Base-by-base conservation (phyloP, 1,140 invertebrate genomes). In the Asobara japonica region DNA sequence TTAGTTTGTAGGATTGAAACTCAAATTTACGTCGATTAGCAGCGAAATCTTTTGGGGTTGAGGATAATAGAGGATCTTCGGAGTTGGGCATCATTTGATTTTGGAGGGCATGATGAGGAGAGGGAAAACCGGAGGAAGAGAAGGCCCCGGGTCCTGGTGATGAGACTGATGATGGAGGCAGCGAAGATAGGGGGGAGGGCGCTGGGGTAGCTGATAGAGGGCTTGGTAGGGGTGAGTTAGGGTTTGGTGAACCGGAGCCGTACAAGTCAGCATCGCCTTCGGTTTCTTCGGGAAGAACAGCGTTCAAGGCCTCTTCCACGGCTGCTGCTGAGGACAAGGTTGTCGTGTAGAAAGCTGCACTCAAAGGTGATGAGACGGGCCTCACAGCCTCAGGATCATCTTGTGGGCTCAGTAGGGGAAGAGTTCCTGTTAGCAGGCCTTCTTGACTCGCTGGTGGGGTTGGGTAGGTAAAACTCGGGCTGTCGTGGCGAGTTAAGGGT, bases 71-170 rank as follows among this genome's bases (percentile, higher is more conserved):
- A 0, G 94, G 94, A 82, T 95, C 94, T 76, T 95, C 94, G 0
- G 94, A 95, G 80, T 95, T 95, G 6, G 94, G 90, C 93, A 95
- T 94, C 92, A 94, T 93, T 79, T 93, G 92, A 36, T 89, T 92
- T 78, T 93, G 91, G 2, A 93, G 80, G 0, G 88, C 85, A 66
- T 89, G 87, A 78, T 90, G 88, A 0, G 88, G 88, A 2, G 89
- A 89, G 18, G 88, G 86, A 72, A 88, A 89, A 4, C 78, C 85
- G 0, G 89, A 72, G 22, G 83, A 83, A 30, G 87, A 88, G 38
- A 88, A 88, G 27, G 87, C 85, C 2, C 80, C 83, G 0, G 90
- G 87, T 31, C 89, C 85, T 0, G 90, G 89, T 0, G 90, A 90
- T 10, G 89, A 86, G 2, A 89, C 88, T 2, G 89, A 89, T n/a